Evolutionary conservation across 2,797 vertebrate species (phyloP), one percentile per base, ranked within the genome.

Genomic region (Pipistrellus kuhlii): DNA sequence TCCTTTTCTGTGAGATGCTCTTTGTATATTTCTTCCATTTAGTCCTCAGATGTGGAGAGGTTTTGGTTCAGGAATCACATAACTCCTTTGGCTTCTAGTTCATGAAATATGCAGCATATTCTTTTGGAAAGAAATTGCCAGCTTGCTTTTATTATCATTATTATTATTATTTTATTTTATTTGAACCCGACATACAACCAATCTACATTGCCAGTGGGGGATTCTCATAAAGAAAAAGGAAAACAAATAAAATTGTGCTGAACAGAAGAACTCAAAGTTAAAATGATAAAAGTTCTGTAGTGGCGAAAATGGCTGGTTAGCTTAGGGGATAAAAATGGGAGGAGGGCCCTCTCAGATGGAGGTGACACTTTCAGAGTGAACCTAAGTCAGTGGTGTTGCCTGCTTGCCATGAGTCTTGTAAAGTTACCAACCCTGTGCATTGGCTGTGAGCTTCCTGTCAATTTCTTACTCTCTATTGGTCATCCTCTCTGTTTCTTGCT

Each of bases 91-190:
- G 87, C 90, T 96, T 97, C 82, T 97, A 4, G 94, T 96, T 96
- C 87, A 94, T 95, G 82, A 94, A 96, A 93, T 96, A 96, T 93
- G 95, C 84, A 96, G 57, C 93, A 92, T 97, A 96, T 86, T 96
- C 95, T 93, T 84, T 96, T 83, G 83, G 87, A 96, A 95, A 95
- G 88, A 96, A 97, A 97, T 96, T 93, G 88, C 95, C 91, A 90
- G 90, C 94, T 97, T 97, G 96, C 91, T 97, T 95, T 97, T 97
- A 96, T 96, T 97, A 95, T 94, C 94, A 93, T 96, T 95, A 96
- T 96, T 96, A 97, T 94, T 95, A 93, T 96, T 95, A 96, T 97
- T 97, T 97, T 95, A 94, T 92, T 91, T 96, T 94, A 96, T 95
- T 97, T 94, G 95, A 97, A 90, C 76, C 72, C 12, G 35, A 91